Evolutionary conservation across 2,888 invertebrate genomes (phyloP).

Genomic region (Isoperla grammatica): DNA sequence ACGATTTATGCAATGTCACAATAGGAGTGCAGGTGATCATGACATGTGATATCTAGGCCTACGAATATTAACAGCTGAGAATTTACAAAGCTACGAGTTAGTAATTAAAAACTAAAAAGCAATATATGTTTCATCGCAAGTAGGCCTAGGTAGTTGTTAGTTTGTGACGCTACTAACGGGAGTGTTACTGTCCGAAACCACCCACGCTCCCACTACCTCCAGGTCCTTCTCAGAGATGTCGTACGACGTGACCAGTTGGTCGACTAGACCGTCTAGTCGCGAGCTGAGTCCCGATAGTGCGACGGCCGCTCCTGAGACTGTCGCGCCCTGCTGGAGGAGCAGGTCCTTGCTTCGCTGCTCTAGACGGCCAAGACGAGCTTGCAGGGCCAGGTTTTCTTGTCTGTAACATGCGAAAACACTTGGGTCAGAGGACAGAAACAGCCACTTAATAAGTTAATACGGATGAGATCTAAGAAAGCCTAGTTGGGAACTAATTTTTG

Average conservation of each 20-base stretch:
- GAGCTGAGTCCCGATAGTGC: constrained; percentile 63
- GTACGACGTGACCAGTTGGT: constrained; percentile 66
- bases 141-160: background rate
- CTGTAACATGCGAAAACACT: constrained; percentile 39
- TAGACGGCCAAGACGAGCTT: constrained; percentile 57
- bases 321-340: constrained; percentile 61
- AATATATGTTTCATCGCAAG: too few relatives aligned
- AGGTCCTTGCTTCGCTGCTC: constrained; percentile 59
- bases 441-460: too few relatives aligned
- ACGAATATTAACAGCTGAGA: too few relatives aligned
- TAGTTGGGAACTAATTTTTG: too few relatives aligned
- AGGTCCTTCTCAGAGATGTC: constrained; percentile 68
- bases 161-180: background rate
- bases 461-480: too few relatives aligned
- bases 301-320: constrained; percentile 62
- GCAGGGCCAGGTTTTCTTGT: constrained; percentile 61
- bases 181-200: constrained; percentile 3
- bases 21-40: background rate
- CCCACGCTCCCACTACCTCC: constrained; percentile 48
- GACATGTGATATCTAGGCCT: too few relatives aligned
- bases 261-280: constrained; percentile 63
- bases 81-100: too few relatives aligned
- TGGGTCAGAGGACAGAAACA: constrained; percentile 20
- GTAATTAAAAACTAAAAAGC: too few relatives aligned
- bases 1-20: background rate